Percentiles rank a stretch among this genome's conserved stretches.
Conservation (phyloP, 2,797 vertebrate genomes). For the Clarias pachynema region DNA sequence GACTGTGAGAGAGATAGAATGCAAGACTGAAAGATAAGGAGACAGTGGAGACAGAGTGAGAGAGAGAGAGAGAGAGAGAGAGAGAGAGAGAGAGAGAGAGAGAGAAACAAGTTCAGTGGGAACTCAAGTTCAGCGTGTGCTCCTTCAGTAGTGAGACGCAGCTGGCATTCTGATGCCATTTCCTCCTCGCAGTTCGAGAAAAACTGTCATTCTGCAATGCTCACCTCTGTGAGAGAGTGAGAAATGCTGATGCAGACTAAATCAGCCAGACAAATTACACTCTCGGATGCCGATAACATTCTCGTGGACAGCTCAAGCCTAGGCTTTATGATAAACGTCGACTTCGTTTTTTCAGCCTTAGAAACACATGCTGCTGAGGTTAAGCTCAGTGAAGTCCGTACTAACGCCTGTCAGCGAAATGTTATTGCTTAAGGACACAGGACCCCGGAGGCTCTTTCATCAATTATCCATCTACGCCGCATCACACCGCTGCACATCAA, state of each 20-base stretch:
- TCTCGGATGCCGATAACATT: constrained; percentile 31
- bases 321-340: background rate
- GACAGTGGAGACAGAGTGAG: background rate
- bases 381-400: constrained; percentile 15
- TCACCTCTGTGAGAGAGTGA: background rate
- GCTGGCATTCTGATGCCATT: constrained; percentile 15
- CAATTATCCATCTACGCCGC: constrained; percentile 46
- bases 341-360: constrained; percentile 1
- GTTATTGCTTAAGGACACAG: constrained; percentile 30
- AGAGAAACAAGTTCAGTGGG: constrained; percentile 5
- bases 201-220: background rate
- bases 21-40: background rate
- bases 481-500: constrained; percentile 32
- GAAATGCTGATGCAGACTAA: constrained; percentile 5
- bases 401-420: constrained; percentile 40
- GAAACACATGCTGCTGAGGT: constrained; percentile 12
- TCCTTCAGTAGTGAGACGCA: constrained; percentile 8
- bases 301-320: constrained; percentile 6
- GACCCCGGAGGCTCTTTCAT: constrained; percentile 40
- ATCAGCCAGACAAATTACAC: background rate
- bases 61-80: constrained; percentile 26
- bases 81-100: background rate
- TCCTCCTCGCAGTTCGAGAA: constrained; percentile 13
- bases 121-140: constrained; percentile 5
- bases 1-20: constrained; percentile 6